phyloP scores from a whole-genome alignment of 2,888 invertebrate species.

The Ichneumon xanthorius region DNA sequence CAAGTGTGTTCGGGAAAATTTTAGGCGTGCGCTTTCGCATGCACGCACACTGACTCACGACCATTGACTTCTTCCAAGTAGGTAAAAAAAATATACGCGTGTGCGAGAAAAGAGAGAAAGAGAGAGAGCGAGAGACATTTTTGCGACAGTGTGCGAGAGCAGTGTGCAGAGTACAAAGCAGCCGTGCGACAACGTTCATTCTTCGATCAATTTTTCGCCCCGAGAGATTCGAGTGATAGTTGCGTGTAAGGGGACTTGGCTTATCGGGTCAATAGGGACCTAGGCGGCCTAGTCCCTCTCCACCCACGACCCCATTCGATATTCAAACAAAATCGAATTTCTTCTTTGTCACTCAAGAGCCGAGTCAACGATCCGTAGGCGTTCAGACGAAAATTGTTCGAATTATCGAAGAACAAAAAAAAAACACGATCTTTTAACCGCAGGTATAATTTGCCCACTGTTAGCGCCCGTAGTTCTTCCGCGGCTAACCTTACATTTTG shows the following conservation, averaged over 20 bases:
- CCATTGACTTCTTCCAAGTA: slow-evolving; percentile 22
- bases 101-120: background rate
- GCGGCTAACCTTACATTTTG: slow-evolving; percentile 61
- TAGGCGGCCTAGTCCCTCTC: slow-evolving; percentile 56
- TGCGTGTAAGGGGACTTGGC: slow-evolving; percentile 44
- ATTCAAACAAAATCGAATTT: slow-evolving; percentile 11
- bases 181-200: slow-evolving; percentile 39
- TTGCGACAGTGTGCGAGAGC: background rate
- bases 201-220: slow-evolving; percentile 57
- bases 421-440: background rate
- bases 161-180: slow-evolving; percentile 4
- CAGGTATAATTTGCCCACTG: background rate
- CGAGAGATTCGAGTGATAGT: slow-evolving; percentile 36
- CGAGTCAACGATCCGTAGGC: background rate
- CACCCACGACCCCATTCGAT: background rate
- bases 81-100: background rate
- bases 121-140: background rate
- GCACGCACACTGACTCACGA: slow-evolving; percentile 9
- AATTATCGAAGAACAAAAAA: background rate
- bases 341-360: background rate
- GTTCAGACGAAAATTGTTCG: background rate
- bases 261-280: slow-evolving; percentile 67
- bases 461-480: background rate
- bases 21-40: slow-evolving; percentile 45
- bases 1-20: slow-evolving; percentile 21